Conservation (phyloP, 2,797 vertebrate genomes). For the Oreochromis grahami region DNA sequence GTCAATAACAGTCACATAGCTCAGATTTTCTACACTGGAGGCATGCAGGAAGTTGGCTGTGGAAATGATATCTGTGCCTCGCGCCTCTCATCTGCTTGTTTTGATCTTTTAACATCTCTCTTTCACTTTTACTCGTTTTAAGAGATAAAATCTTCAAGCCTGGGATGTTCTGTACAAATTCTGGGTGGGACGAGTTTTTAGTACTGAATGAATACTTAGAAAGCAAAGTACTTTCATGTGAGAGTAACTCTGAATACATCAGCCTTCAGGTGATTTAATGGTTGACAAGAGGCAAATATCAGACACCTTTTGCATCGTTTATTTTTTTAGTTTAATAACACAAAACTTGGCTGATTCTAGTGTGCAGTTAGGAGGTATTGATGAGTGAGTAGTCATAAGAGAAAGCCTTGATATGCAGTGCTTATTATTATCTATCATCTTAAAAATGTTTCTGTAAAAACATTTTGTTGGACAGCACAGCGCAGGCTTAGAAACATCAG, state of each 20-base stretch:
- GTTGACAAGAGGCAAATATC: background rate
- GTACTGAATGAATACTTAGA: background rate
- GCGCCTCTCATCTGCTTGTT: slow-evolving; percentile 5
- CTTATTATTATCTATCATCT: background rate
- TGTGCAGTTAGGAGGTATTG: background rate
- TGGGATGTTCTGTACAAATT: background rate
- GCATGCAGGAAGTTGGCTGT: slow-evolving; percentile 53
- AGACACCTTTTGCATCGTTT: background rate
- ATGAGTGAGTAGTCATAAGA: background rate
- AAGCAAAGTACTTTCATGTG: background rate
- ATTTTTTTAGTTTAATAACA: background rate
- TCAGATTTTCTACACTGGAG: slow-evolving; percentile 38
- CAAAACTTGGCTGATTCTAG: background rate
- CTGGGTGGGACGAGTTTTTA: background rate
- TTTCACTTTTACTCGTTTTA: background rate
- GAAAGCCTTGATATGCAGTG: background rate
- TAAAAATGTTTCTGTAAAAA: background rate
- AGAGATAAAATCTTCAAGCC: background rate
- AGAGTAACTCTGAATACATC: background rate
- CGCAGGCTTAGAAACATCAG: background rate
- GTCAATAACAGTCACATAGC: slow-evolving; percentile 55
- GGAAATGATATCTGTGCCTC: slow-evolving; percentile 15
- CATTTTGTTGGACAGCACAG: background rate
- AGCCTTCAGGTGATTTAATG: background rate
- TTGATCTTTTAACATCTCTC: background rate